Evolutionary conservation across 2,888 invertebrate genomes (phyloP), one percentile per base, ranked within the genome.

Genomic region (Creontiades dilutus): DNA sequence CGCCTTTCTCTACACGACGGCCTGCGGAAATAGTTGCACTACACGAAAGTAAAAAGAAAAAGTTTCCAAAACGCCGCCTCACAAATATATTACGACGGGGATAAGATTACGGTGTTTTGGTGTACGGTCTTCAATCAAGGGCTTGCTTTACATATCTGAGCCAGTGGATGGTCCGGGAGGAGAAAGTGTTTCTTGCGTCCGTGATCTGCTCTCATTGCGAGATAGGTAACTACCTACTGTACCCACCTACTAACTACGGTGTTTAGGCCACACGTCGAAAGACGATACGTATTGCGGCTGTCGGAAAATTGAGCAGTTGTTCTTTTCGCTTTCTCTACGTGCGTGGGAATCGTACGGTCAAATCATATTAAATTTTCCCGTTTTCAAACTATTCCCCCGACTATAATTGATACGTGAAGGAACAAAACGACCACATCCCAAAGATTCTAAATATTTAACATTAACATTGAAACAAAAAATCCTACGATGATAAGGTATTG

Each of bases 161-260:
- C 13, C 27, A 23, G 23, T 68, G 68, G 68, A 68, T 68, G 68
- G 68, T 68, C 68, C 68, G 68, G 19, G 68, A 68, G 27, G 27
- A 27, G 19, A 27, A 23, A 23, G 57, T 57, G 57, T 37, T n/a
- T 57, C 68, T 68, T 23, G 68, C 19, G 68, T 68, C 68, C 23
- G 11, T 68, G 68, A 68, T 68, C 68, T 68, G 68, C 68, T 68
- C 68, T 68, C 68, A 19, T 68, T 68, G 68, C 23, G 68, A 68
- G 68, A 68, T 68, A 23, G 68, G 23, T 68, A 68, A 19, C 11
- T 68, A 68, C 27, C 57, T 57, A 57, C 37, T 37, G 37, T 37
- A 57, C 57, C 16, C 13, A 14, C 13, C 13, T 52, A 61, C 16
- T 61, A 61, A 61, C 61, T 68, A 68, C 23, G 27, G 23, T 68